Conservation (phyloP, 2,113 vertebrate species). For the Anhinga rufa region DNA sequence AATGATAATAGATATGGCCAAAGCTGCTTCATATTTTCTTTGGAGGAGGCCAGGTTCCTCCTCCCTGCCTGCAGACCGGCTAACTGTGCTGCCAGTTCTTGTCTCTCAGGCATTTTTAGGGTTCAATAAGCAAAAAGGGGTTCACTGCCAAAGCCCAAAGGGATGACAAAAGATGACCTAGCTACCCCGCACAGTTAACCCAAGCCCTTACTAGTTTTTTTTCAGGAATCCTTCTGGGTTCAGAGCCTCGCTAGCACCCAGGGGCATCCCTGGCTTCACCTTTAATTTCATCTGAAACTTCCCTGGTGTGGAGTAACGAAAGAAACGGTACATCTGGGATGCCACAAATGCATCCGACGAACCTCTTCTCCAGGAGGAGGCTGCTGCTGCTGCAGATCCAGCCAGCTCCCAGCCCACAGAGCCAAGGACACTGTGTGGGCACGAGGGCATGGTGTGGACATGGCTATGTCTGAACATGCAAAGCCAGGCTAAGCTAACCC, state of each 20-base stretch:
- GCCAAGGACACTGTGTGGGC: background rate
- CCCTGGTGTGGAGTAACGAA: background rate
- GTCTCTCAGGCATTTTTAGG: background rate
- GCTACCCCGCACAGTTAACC: background rate
- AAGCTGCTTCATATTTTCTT: background rate
- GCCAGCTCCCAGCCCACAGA: background rate
- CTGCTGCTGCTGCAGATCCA: background rate
- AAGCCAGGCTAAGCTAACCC: background rate
- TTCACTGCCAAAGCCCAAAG: background rate
- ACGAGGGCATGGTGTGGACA: rapidly evolving
- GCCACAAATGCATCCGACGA: background rate
- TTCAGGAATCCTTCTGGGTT: background rate
- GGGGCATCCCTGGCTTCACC: background rate
- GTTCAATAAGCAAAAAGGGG: background rate
- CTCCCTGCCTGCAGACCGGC: background rate
- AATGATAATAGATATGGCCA: constrained; percentile 47
- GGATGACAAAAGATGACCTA: background rate
- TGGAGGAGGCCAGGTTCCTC: background rate
- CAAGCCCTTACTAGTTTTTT: background rate
- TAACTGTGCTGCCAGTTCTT: background rate
- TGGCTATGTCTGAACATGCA: background rate
- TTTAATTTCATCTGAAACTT: background rate
- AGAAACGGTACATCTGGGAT: background rate
- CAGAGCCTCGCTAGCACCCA: background rate
- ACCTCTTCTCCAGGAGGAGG: background rate